Base-by-base conservation (phyloP, 2,888 invertebrate species). In the Tolmerus cingulatus region DNA sequence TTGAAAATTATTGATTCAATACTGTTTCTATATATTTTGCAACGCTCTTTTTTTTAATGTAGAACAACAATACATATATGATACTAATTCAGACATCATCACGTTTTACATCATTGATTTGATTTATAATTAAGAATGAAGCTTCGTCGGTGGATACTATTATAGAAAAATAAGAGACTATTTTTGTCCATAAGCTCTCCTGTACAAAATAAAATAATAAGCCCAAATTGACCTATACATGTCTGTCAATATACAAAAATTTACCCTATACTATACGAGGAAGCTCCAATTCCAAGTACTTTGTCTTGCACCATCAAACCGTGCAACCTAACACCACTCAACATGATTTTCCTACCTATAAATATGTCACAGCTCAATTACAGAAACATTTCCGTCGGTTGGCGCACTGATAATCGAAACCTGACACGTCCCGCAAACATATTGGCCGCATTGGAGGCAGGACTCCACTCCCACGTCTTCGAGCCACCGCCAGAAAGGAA, bases 361-460 rank as follows among this genome's bases (percentile, higher is more conserved):
- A 46, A 79, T 23, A 79, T 79, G 79, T 79, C 43, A 79, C 79
- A 43, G 27, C 79, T 79, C 79, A 79, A 79, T 79, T 79, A 79
- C 46, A 27, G 16, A 79, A 79, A 79, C 43, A 79, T 79, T 79
- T 79, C 79, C 79, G 43, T 79, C 43, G 37, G 46, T 43, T 79
- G 46, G 46, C 43, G 51, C 43, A 46, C 79, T 23, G 66, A 66
- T 66, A 66, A 66, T 66, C 66, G 66, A 66, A 66, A 66, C 66
- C 66, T 27, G 66, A 66, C 66, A 66, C 66, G 66, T 66, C 23
- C 66, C 2, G 27, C 2, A 66, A 66, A 66, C 66, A 66, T 66
- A 66, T 66, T 66, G n/a, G 27, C 66, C 66, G 19, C 66, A 79
- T 46, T 19, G 79, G 79, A 34, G 37, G 30, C 34, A 37, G 66